These are phyloP conservation scores for Dryoscopus gambensis DNA, from an alignment of 2,113 vertebrate genomes.

Conservation along the genomic window DNA sequence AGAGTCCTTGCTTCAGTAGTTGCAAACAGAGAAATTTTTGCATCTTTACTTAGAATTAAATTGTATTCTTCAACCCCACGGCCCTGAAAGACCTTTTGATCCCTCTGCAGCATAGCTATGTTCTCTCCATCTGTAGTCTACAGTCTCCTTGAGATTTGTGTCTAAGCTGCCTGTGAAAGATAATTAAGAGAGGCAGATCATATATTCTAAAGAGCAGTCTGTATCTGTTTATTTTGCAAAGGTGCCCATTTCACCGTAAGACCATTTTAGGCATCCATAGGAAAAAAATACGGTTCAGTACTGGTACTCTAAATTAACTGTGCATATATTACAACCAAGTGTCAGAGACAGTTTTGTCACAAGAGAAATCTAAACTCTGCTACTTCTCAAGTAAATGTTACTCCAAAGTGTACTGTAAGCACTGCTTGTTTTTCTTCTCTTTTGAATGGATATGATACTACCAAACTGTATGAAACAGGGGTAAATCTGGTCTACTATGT, in stretches of 20 bases:
- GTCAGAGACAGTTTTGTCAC: background rate
- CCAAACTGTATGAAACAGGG: background rate
- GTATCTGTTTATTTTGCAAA: background rate
- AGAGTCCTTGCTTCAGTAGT: background rate
- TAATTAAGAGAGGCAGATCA: background rate
- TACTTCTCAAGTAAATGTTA: background rate
- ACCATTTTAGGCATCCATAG: background rate
- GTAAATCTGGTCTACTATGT: background rate
- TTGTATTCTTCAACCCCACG: background rate
- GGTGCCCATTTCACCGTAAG: background rate
- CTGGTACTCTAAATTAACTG: background rate
- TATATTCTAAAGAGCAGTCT: background rate
- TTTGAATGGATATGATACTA: background rate
- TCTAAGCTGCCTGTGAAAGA: background rate
- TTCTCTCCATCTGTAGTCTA: background rate
- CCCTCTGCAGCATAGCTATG: background rate
- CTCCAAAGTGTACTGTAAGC: background rate
- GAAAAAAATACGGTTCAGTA: background rate
- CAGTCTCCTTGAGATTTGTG: background rate
- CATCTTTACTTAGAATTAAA: background rate
- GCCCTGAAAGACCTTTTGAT: background rate
- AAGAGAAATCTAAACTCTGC: background rate
- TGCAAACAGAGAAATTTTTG: background rate
- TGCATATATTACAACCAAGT: background rate
- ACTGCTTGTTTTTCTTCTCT: background rate